Evolutionary conservation across 2,888 invertebrate species (phyloP), one percentile per base, ranked within the genome.

Genomic region (Lasioglossum oenotherae): DNA sequence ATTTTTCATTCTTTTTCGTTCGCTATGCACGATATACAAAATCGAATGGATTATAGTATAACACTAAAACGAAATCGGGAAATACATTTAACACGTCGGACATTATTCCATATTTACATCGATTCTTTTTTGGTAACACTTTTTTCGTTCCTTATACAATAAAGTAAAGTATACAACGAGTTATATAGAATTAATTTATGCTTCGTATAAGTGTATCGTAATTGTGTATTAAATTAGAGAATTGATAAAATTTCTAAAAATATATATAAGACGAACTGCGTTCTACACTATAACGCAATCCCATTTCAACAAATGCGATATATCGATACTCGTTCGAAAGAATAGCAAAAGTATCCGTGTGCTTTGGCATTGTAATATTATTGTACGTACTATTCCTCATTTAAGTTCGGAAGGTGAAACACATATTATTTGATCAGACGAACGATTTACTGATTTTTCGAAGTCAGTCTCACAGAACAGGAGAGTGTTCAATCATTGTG

Each of bases 381-480:
- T 57, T 57, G n/a, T 57, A 57, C 23, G 6, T 72, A 77, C 44
- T 74, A 77, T 16, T 23, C 75, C 46, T 86, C 69, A 41, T 38
- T 64, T 31, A 76, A n/a, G 19, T 84, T 76, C 35, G 0, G 4
- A 60, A 81, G 76, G 31, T 75, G 72, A 85, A 78, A 31, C 80
- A 27, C 49, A 38, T 57, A 79, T n/a, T 4, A 57, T 27, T 71
- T 72, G 31, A 49, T 77, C n/a, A 53, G 67, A 60, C n/a, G 71
- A 77, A 81, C 41, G 23, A 78, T n/a, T 44, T 87, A 87, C 44
- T 57, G 60, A 77, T 77, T 14, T 44, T 44, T 35, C 41, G 49
- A 85, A 78, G 78, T 84, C 81, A 87, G 78, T 89, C 85, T 85
- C 76, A 80, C 49, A 88, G 76, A 87, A 84, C 78, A 87, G 90